Conservation (phyloP, 2,888 invertebrate species). For the Yponomeuta sedellus region DNA sequence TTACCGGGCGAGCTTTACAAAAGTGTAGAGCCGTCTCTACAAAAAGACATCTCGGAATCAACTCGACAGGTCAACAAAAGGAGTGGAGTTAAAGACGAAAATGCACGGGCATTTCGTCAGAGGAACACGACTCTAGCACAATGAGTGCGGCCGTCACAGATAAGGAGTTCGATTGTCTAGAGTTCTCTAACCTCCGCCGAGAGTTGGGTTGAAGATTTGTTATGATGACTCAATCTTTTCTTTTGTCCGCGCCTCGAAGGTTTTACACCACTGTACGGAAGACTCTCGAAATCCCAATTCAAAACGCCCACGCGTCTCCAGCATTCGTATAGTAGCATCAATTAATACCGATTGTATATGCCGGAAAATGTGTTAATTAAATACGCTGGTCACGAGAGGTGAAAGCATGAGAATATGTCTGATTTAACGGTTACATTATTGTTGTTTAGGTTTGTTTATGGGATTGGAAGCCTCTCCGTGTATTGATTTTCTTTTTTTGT, state of each 20-base stretch:
- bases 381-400: constrained; percentile 57
- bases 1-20: constrained; percentile 55
- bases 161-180: constrained; percentile 65
- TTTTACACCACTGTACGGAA: constrained; percentile 6
- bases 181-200: constrained; percentile 57
- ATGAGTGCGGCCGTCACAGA: constrained; percentile 68
- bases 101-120: constrained; percentile 59
- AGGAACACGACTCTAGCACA: constrained; percentile 60
- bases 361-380: constrained; percentile 67
- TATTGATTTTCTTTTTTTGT: background rate
- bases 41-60: constrained; percentile 60
- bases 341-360: constrained; percentile 66
- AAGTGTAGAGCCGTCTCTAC: constrained; percentile 51
- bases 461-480: background rate
- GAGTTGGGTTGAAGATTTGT: constrained; percentile 68
- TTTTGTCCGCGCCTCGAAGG: constrained; percentile 39
- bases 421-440: constrained; percentile 47
- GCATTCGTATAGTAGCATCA: constrained; percentile 54
- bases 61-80: constrained; percentile 69
- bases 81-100: constrained; percentile 61
- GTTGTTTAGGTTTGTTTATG: constrained; percentile 14
- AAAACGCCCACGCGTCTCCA: constrained; percentile 50
- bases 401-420: constrained; percentile 57
- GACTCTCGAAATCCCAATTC: constrained; percentile 18
- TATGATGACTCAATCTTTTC: constrained; percentile 75